These are phyloP conservation scores for Seriola aureovittata DNA, from an alignment of 2,113 vertebrate genomes.

Conservation along the genomic window DNA sequence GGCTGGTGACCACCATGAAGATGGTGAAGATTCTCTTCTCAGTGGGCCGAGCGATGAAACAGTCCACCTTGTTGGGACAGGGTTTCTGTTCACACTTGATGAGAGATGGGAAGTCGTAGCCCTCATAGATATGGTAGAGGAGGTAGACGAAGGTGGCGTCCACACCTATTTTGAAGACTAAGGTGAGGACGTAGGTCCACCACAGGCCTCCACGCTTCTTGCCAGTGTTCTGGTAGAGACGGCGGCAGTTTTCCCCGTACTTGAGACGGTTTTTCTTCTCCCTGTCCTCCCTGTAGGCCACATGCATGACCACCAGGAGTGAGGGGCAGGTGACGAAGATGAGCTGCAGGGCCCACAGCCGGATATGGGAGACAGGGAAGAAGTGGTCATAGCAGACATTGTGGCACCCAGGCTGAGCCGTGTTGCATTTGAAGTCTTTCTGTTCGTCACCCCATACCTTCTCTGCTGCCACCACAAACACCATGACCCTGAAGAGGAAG, in stretches of 20 bases:
- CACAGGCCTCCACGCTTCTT: slow-evolving; percentile 96
- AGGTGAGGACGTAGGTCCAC: slow-evolving; percentile 95
- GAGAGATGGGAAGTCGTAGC: slow-evolving; percentile 88
- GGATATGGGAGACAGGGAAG: slow-evolving; percentile 95
- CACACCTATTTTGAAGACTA: slow-evolving; percentile 90
- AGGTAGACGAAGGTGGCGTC: slow-evolving; percentile 90
- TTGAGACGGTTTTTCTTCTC: slow-evolving; percentile 81
- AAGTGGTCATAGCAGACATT: slow-evolving; percentile 95
- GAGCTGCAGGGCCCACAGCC: slow-evolving; percentile 98
- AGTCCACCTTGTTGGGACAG: slow-evolving; percentile 94
- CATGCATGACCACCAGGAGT: slow-evolving; percentile 94
- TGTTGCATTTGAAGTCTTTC: slow-evolving; percentile 96
- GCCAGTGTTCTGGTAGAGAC: slow-evolving; percentile 85
- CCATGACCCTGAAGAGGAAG: slow-evolving; percentile 95
- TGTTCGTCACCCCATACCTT: slow-evolving; percentile 95
- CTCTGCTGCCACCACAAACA: slow-evolving; percentile 94
- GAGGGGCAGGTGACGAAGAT: slow-evolving; percentile 98
- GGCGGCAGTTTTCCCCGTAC: slow-evolving; percentile 65
- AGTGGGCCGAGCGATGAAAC: slow-evolving; percentile 93
- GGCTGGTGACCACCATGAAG: slow-evolving; percentile 93
- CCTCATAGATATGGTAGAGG: slow-evolving; percentile 89
- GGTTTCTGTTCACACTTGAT: slow-evolving; percentile 90
- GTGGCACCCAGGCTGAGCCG: slow-evolving; percentile 92
- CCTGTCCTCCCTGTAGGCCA: slow-evolving; percentile 91
- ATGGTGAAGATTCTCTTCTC: slow-evolving; percentile 97